Evolutionary conservation across 1,140 invertebrate genomes (phyloP).

Genomic region (Polypedilum vanderplanki): DNA sequence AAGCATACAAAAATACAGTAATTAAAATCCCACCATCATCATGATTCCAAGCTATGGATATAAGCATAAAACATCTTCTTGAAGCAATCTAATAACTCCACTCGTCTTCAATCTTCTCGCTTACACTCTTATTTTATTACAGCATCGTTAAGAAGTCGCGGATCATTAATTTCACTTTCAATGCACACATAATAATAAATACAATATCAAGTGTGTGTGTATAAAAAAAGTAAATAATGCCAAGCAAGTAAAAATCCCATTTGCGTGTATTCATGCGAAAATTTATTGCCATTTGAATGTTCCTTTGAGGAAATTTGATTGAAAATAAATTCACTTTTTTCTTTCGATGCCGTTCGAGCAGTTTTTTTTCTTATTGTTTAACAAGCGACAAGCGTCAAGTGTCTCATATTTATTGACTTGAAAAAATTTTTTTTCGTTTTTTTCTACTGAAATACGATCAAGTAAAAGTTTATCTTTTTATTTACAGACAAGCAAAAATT

Average conservation of each 20-base stretch:
- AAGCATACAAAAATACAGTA: too few species aligned
- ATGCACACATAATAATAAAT: slow-evolving; percentile 7
- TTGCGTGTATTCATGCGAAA: slow-evolving; percentile 12
- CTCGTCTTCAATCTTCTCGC: too few species aligned
- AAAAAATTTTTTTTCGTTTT: background rate
- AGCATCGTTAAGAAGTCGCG: slow-evolving; percentile 4
- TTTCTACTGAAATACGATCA: background rate
- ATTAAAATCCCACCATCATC: too few species aligned
- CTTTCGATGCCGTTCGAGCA: background rate
- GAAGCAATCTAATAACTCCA: too few species aligned
- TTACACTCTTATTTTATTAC: slow-evolving; percentile 8
- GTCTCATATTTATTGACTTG: slow-evolving; percentile 12
- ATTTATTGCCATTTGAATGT: slow-evolving; percentile 19
- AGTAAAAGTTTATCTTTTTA: slow-evolving; percentile 19
- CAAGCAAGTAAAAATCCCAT: background rate
- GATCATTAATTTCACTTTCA: slow-evolving; percentile 7
- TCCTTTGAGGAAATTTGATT: slow-evolving; percentile 18
- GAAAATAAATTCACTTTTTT: background rate
- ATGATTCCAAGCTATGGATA: too few species aligned
- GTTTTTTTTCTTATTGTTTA: background rate
- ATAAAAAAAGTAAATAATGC: background rate
- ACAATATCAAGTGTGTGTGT: too few species aligned
- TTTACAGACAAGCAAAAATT: background rate
- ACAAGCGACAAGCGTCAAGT: slow-evolving; percentile 10
- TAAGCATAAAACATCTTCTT: too few species aligned